Conservation (phyloP, 2,113 vertebrate species). For the Gavia stellata region DNA sequence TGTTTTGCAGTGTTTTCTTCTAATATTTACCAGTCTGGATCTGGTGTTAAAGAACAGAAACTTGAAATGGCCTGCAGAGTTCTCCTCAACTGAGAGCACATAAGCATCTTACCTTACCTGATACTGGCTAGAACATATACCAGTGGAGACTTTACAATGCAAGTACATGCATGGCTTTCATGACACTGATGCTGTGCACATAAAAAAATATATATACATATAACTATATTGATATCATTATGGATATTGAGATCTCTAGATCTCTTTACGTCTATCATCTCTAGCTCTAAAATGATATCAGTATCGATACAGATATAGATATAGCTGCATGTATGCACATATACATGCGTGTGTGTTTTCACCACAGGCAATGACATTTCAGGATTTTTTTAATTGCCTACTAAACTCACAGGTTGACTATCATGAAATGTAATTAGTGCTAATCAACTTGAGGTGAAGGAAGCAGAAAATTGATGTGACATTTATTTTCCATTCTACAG, state of each 20-base stretch:
- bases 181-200: neutral
- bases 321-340: neutral
- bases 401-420: neutral
- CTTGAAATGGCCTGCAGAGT: neutral
- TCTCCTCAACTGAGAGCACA: neutral
- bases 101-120: neutral
- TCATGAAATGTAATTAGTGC: neutral
- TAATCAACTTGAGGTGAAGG: constrained; percentile 6
- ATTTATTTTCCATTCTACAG: neutral
- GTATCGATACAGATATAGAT: neutral
- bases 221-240: accelerated
- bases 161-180: neutral
- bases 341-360: neutral
- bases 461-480: constrained; percentile 10
- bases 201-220: neutral
- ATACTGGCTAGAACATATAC: neutral
- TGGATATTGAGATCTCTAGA: neutral
- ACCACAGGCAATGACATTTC: neutral
- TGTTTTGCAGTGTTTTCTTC: neutral
- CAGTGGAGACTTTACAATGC: neutral
- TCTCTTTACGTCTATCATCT: neutral
- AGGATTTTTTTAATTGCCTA: neutral
- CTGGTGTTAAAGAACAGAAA: neutral
- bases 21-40: neutral
- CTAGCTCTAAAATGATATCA: neutral